Evolutionary conservation across 2,888 invertebrate genomes (phyloP), one percentile per base, ranked within the genome.

Genomic region (Lithophane semibrunnea): DNA sequence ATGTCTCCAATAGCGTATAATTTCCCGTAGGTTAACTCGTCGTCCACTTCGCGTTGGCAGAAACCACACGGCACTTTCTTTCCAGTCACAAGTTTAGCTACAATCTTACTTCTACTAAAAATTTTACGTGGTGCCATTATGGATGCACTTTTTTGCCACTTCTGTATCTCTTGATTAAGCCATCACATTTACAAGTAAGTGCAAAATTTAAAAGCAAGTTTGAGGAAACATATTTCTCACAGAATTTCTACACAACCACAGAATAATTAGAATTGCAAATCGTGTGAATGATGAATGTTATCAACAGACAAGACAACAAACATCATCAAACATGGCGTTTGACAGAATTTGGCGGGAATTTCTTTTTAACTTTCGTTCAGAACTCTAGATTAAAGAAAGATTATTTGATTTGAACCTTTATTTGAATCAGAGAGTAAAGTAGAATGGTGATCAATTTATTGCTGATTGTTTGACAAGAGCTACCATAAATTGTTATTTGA

Each of bases 1-100:
- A 98, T 94, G 18, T 97, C 96, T 18, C 97, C 95, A 66, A 97
- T 95, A 16, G 95, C 93, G 85, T 97, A 97, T 49, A 97, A 91
- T 87, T 97, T 97, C 5, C 97, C 97, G 89, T 94, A 97, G 21
- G 94, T 92, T 12, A 97, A 77, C 88, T 97, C 97, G 85, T 97
- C 95, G 37, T 97, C 95, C 1, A 96, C 94, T 61, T 93, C 86
- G 10, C 93, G 91, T 4, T 94, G 93, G 89, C 97, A 97, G 87
- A 97, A 97, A 49, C 94, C 94, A 92, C 97, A 97, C 21, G 94
- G 93, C 49, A 84, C 85, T 71, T 85, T 91, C 73, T 93, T 90
- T 74, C 90, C 92, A 75, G 92, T 92, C 42, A 93, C 95, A 73
- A 95, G 83, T 86, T 89, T 92, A 0, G 96, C 96, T 64, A 91